phyloP scores from a whole-genome alignment of 1,140 invertebrate species.

The Ctenoplectra terminalis region DNA sequence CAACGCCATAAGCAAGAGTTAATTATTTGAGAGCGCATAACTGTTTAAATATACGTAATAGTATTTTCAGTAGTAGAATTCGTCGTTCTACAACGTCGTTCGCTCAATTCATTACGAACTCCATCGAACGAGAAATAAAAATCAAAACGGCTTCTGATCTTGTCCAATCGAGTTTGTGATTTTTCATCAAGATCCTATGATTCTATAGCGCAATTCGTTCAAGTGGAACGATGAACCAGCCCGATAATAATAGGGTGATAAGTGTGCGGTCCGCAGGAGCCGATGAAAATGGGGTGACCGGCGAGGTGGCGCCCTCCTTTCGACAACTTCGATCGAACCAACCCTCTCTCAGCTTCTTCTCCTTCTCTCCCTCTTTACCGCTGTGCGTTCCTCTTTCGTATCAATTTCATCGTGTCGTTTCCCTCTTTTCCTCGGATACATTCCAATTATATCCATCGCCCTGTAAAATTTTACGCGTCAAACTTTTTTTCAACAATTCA shows the following conservation, averaged over 20 bases:
- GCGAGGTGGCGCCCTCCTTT: conserved; percentile 76
- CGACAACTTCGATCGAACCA: conserved; percentile 74
- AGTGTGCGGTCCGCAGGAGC: conserved; percentile 5
- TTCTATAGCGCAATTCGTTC: neutral
- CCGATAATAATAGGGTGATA: neutral
- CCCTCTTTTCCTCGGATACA: neutral
- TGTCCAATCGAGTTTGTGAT: too few species aligned
- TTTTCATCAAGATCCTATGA: too few species aligned
- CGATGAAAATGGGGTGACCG: conserved; percentile 65
- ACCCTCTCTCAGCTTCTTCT: neutral
- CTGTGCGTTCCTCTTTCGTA: neutral
- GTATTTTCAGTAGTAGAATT: too few species aligned
- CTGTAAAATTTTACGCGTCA: neutral
- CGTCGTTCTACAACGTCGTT: too few species aligned
- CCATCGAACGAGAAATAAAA: too few species aligned
- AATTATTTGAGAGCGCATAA: too few species aligned
- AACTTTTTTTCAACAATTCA: neutral
- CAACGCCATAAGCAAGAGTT: too few species aligned
- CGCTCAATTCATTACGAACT: too few species aligned
- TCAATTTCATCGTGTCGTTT: neutral
- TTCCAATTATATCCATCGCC: neutral
- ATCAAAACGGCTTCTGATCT: too few species aligned
- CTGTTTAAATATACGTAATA: too few species aligned
- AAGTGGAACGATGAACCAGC: neutral
- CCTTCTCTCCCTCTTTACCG: neutral